phyloP scores from a whole-genome alignment of 2,888 invertebrate genomes.

The Cordylochernes scorpioides region DNA sequence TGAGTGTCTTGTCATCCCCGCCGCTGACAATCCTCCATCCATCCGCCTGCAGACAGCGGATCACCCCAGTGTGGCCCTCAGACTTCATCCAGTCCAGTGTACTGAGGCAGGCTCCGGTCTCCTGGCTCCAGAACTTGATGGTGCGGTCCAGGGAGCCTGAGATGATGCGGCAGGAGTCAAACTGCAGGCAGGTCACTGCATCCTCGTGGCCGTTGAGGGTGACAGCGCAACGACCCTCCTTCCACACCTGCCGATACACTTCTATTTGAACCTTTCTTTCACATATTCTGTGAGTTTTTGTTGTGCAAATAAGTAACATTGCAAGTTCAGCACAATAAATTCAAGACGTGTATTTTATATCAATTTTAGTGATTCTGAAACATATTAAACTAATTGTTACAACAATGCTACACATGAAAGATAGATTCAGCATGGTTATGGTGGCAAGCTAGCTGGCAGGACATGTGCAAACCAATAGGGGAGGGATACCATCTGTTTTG shows the following conservation, averaged over 20 bases:
- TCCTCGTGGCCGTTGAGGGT: conserved; percentile 26
- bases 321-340: no score
- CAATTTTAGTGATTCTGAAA: no score
- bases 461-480: no score
- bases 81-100: conserved; percentile 29
- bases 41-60: conserved; percentile 27
- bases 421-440: no score
- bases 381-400: no score
- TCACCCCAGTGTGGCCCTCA: conserved; percentile 29
- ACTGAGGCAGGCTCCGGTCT: conserved; percentile 23
- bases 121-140: conserved; percentile 27
- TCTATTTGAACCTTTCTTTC: no score
- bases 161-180: conserved; percentile 24
- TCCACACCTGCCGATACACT: conserved; percentile 28
- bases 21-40: conserved; percentile 28
- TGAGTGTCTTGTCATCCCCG: conserved; percentile 28
- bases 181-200: conserved; percentile 27
- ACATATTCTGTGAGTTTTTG: no score
- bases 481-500: no score
- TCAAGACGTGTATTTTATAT: no score
- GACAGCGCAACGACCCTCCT: conserved; percentile 22
- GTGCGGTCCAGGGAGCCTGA: conserved; percentile 27
- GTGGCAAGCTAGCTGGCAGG: no score
- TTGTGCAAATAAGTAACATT: no score
- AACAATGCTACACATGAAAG: no score